A percentile compares a stretch with the other conserved stretches of the same genome.
Conservation (phyloP, 1,140 invertebrate species). For the Atta texana region DNA sequence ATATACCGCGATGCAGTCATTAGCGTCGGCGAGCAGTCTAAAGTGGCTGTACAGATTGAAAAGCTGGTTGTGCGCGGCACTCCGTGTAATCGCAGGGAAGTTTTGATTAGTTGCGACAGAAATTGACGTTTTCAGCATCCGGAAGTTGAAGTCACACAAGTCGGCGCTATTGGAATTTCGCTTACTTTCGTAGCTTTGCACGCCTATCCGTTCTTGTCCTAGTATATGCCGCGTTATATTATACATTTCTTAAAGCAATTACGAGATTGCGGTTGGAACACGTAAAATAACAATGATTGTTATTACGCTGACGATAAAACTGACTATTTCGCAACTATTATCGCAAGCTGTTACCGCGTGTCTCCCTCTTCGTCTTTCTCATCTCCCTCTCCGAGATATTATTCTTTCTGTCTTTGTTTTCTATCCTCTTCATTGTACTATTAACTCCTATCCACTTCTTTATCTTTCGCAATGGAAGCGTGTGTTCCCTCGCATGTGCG, state of each 20-base stretch:
- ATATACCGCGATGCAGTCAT: constrained; percentile 33
- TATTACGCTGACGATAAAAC: constrained; percentile 68
- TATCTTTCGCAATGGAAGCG: constrained; percentile 13
- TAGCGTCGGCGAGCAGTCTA: constrained; percentile 2
- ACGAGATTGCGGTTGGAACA: constrained; percentile 71
- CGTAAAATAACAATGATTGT: constrained; percentile 75
- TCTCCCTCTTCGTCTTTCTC: constrained; percentile 19
- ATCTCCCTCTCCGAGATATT: background rate
- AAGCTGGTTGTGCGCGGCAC: constrained; percentile 52
- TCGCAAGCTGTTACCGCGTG: constrained; percentile 74
- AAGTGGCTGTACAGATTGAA: constrained; percentile 65
- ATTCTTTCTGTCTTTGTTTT: constrained; percentile 14
- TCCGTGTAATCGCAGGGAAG: constrained; percentile 72
- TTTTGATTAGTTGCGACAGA: constrained; percentile 79
- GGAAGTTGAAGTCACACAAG: constrained; percentile 68
- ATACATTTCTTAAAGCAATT: constrained; percentile 67
- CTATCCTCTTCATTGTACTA: background rate
- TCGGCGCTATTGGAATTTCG: constrained; percentile 57
- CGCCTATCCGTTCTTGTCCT: background rate
- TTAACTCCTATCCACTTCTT: background rate
- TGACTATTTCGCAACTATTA: constrained; percentile 71
- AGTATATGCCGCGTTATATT: constrained; percentile 11
- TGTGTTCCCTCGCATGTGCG: constrained; percentile 18
- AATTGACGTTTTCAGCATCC: constrained; percentile 73
- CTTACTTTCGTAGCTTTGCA: constrained; percentile 60